Percentiles rank a stretch among this genome's conserved stretches.
Conservation (phyloP, 2,888 invertebrate species). For the Lasioglossum oenotherae region DNA sequence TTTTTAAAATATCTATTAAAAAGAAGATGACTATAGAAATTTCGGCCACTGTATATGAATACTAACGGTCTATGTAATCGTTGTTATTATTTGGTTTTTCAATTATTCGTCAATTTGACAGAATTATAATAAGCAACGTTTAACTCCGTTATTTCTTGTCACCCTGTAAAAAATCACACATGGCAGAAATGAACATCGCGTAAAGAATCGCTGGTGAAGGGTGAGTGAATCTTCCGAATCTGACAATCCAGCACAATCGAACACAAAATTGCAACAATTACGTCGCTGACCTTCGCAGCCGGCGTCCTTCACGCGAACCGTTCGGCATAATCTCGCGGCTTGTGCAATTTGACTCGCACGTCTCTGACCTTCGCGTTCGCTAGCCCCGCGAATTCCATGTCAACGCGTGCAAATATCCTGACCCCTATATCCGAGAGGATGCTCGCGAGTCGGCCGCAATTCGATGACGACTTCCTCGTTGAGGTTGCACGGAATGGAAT, state of each 20-base stretch:
- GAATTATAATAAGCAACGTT: no score
- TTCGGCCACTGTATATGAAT: no score
- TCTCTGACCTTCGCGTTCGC: constrained; percentile 52
- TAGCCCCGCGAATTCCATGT: constrained; percentile 59
- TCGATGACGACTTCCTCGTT: constrained; percentile 1
- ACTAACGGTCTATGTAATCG: no score
- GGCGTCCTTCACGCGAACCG: background rate
- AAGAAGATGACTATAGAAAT: no score
- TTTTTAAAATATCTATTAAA: no score
- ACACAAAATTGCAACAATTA: background rate
- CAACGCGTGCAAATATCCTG: constrained; percentile 58
- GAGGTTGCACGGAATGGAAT: constrained; percentile 50
- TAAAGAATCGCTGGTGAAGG: background rate
- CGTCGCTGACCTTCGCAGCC: background rate
- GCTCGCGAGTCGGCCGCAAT: background rate
- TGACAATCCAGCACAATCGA: background rate
- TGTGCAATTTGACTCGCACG: constrained; percentile 31
- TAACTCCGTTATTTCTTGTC: no score
- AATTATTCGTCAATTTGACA: no score
- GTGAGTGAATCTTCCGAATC: background rate
- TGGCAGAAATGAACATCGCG: background rate
- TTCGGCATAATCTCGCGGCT: background rate
- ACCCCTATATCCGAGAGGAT: constrained; percentile 3
- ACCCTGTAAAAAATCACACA: background rate
- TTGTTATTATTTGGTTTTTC: no score